Evolutionary conservation across 1,140 invertebrate species (phyloP).

Genomic region (Stenopsyche tienmushanensis): DNA sequence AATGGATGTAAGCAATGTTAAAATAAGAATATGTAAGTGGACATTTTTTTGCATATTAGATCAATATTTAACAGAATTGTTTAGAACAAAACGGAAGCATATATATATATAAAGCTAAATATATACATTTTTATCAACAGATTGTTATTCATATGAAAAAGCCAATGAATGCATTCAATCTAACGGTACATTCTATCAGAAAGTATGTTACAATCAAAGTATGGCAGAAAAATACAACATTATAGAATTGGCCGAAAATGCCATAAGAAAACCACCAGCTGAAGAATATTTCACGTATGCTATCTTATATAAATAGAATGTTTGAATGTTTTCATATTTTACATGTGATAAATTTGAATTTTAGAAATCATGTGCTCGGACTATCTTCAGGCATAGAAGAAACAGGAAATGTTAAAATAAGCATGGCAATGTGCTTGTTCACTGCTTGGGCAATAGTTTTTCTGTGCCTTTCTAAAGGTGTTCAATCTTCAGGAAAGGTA

Average conservation of each 20-base stretch:
- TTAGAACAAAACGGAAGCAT: too few species aligned
- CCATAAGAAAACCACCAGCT: slow-evolving; percentile 68
- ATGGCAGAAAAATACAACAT: slow-evolving; percentile 55
- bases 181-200: slow-evolving; percentile 69
- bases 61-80: too few species aligned
- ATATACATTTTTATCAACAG: slow-evolving; percentile 44
- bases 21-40: too few species aligned
- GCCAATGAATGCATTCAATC: slow-evolving; percentile 58
- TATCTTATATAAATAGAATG: background rate
- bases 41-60: too few species aligned
- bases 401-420: slow-evolving; percentile 64
- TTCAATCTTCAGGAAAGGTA: slow-evolving; percentile 81
- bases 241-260: slow-evolving; percentile 55
- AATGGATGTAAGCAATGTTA: too few species aligned
- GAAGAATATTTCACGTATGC: slow-evolving; percentile 83
- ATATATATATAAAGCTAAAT: background rate
- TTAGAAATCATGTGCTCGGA: slow-evolving; percentile 71
- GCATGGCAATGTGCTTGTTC: slow-evolving; percentile 70
- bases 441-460: slow-evolving; percentile 81
- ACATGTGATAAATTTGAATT: slow-evolving; percentile 38
- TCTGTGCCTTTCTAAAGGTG: slow-evolving; percentile 78
- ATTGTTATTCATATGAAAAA: slow-evolving; percentile 68
- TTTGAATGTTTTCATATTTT: background rate
- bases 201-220: slow-evolving; percentile 58
- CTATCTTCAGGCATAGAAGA: slow-evolving; percentile 73